These are phyloP conservation scores for Hybos culiciformis DNA, from an alignment of 2,888 invertebrate genomes.

Conservation along the genomic window DNA sequence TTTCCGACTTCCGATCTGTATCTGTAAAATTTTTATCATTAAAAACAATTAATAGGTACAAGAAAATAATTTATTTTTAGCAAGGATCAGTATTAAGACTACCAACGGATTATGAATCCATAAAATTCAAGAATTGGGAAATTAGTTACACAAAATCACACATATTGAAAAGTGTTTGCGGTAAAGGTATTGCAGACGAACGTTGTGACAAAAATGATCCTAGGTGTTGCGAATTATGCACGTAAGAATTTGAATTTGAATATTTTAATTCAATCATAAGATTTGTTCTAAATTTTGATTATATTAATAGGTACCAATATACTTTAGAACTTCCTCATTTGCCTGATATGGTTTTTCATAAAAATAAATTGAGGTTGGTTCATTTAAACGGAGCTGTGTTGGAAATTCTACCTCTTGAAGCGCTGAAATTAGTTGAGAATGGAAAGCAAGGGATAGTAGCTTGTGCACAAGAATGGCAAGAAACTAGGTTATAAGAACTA, in stretches of 20 bases:
- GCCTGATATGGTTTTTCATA: constrained; percentile 98
- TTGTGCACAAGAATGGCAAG: constrained; percentile 82
- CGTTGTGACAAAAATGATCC: constrained; percentile 26
- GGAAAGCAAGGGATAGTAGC: constrained; percentile 67
- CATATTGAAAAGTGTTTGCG: constrained; percentile 48
- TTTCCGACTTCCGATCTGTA: too few relatives aligned
- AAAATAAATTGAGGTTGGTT: constrained; percentile 60
- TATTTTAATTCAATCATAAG: not conserved
- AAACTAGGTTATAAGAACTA: constrained; percentile 57
- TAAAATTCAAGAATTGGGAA: constrained; percentile 43
- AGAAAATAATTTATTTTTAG: too few relatives aligned
- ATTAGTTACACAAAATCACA: constrained; percentile 59
- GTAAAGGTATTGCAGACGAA: constrained; percentile 24
- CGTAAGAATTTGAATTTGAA: constrained; percentile 28
- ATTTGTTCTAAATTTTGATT: not conserved
- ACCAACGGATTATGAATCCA: constrained; percentile 13
- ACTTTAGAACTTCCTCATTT: constrained; percentile 73
- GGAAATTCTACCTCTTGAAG: constrained; percentile 82
- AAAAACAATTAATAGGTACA: too few relatives aligned
- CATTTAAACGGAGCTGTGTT: constrained; percentile 57
- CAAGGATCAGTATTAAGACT: too few relatives aligned
- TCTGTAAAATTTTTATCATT: too few relatives aligned
- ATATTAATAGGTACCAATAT: constrained; percentile 49
- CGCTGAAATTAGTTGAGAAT: constrained; percentile 64
- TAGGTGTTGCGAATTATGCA: constrained; percentile 46